A percentile compares a stretch with the other conserved stretches of the same genome.
phyloP scores from a whole-genome alignment of 2,888 invertebrate genomes.

The Charanyca ferruginea region DNA sequence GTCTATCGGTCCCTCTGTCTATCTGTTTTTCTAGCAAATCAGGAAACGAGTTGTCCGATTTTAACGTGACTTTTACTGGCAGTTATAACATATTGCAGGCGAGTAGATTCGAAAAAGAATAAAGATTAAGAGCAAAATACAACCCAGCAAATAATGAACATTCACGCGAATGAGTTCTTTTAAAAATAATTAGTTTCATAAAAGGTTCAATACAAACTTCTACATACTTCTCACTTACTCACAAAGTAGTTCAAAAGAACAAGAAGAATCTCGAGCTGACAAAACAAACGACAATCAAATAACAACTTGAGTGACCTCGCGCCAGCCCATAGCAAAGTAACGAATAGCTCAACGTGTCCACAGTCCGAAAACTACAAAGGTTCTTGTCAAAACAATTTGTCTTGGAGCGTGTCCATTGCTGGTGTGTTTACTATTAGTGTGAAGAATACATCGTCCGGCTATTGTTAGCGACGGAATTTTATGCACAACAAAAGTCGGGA shows the following conservation, averaged over 20 bases:
- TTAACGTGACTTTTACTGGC: too few relatives aligned
- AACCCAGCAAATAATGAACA: too few relatives aligned
- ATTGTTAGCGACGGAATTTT: slow-evolving; percentile 62
- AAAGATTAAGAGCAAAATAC: too few relatives aligned
- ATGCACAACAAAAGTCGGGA: slow-evolving; percentile 62
- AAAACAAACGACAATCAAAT: background rate
- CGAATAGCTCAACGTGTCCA: slow-evolving; percentile 19
- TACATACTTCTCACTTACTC: background rate
- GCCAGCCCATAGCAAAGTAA: background rate
- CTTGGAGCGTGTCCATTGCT: slow-evolving; percentile 44
- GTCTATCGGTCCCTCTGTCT: too few relatives aligned
- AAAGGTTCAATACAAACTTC: background rate
- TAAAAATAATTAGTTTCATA: too few relatives aligned
- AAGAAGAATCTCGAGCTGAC: background rate
- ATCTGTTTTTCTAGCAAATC: too few relatives aligned
- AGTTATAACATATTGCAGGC: too few relatives aligned
- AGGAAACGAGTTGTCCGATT: too few relatives aligned
- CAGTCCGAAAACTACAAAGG: slow-evolving; percentile 28
- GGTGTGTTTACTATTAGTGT: slow-evolving; percentile 48
- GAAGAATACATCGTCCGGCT: slow-evolving; percentile 62
- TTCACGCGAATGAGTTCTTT: too few relatives aligned
- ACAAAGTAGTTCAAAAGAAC: slow-evolving; percentile 1
- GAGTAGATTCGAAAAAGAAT: too few relatives aligned
- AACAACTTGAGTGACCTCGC: background rate
- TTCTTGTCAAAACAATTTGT: slow-evolving; percentile 51